phyloP scores from a whole-genome alignment of 1,140 invertebrate genomes.

The Pinna nobilis region DNA sequence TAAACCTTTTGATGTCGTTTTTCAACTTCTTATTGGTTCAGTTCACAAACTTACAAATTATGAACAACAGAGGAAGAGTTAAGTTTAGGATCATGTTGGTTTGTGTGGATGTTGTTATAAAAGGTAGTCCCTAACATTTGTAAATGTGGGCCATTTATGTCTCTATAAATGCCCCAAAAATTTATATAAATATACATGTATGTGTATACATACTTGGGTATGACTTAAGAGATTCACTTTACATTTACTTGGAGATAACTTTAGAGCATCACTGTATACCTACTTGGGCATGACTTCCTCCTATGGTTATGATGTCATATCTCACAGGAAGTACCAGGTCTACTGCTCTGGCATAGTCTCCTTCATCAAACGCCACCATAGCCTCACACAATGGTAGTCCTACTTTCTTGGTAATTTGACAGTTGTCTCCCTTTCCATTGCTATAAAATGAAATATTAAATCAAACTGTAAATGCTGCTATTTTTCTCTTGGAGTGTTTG shows the following conservation, averaged over 20 bases:
- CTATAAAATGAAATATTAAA: too few species aligned
- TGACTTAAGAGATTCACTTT: neutral
- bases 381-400: slow-evolving; percentile 71
- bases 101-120: too few species aligned
- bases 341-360: slow-evolving; percentile 68
- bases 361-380: slow-evolving; percentile 65
- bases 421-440: slow-evolving; percentile 52
- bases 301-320: slow-evolving; percentile 73
- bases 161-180: neutral
- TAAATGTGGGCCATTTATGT: neutral
- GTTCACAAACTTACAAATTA: too few species aligned
- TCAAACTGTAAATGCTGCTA: too few species aligned
- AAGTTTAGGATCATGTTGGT: too few species aligned
- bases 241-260: neutral
- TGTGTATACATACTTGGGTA: neutral
- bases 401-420: slow-evolving; percentile 54
- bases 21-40: too few species aligned
- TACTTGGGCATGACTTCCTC: slow-evolving; percentile 77
- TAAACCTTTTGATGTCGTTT: too few species aligned
- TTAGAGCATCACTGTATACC: neutral
- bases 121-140: too few species aligned
- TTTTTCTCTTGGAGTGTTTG: too few species aligned
- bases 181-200: neutral
- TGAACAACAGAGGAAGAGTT: too few species aligned
- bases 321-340: slow-evolving; percentile 70